These are phyloP conservation scores for Caenorhabditis sinica DNA, from an alignment of 2,888 invertebrate genomes.

Conservation along the genomic window DNA sequence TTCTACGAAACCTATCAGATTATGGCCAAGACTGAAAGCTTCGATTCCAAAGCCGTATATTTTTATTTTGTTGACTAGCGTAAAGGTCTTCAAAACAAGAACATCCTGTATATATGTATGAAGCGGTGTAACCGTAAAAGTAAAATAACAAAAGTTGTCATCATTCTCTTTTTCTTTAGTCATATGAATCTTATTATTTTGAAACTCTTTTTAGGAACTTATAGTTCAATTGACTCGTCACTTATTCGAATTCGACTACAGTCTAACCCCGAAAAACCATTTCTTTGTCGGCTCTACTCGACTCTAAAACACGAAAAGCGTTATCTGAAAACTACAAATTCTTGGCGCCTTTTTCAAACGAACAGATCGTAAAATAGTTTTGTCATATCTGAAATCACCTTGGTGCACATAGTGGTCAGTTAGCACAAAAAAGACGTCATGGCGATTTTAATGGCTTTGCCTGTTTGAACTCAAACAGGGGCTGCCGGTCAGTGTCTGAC, in stretches of 20 bases:
- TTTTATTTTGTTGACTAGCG: too few relatives aligned
- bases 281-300: neutral
- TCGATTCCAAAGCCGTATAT: too few relatives aligned
- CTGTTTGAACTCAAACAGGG: constrained; percentile 28
- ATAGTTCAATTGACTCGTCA: neutral
- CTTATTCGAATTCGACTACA: constrained; percentile 1
- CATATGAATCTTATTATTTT: too few relatives aligned
- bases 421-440: constrained; percentile 14
- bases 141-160: too few relatives aligned
- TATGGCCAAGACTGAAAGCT: too few relatives aligned
- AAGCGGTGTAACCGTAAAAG: too few relatives aligned
- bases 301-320: constrained; percentile 18
- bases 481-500: neutral
- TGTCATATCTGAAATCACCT: constrained; percentile 17
- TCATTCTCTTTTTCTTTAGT: too few relatives aligned
- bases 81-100: neutral
- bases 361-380: constrained; percentile 33
- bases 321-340: constrained; percentile 20
- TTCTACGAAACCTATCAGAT: too few relatives aligned
- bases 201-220: too few relatives aligned
- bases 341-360: constrained; percentile 18
- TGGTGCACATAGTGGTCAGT: constrained; percentile 29
- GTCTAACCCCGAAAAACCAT: neutral
- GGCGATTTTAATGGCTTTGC: constrained; percentile 19
- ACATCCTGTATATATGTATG: too few relatives aligned